These are phyloP conservation scores for Gymnoscopelus braueri DNA, from an alignment of 2,797 vertebrate genomes.

Conservation along the genomic window DNA sequence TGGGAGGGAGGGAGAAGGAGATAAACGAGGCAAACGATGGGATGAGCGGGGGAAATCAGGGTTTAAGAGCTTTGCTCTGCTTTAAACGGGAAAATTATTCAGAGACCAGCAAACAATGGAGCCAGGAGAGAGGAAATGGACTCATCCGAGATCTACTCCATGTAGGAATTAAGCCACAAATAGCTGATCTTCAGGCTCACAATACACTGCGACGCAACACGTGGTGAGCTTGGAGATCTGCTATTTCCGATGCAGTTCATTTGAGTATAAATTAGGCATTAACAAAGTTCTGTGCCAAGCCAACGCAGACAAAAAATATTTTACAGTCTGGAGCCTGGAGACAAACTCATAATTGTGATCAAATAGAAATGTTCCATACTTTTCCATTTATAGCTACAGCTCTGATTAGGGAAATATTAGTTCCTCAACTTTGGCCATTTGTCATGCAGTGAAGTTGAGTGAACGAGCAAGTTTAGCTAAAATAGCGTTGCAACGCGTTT, in stretches of 20 bases:
- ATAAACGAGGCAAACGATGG: neutral
- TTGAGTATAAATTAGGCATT: neutral
- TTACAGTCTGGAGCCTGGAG: conserved; percentile 52
- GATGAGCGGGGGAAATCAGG: conserved; percentile 68
- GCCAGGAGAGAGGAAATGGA: conserved; percentile 48
- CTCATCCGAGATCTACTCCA: conserved; percentile 58
- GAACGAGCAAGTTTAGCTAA: neutral
- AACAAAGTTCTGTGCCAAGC: conserved; percentile 56
- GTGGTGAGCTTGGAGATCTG: too few relatives aligned
- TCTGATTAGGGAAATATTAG: conserved; percentile 27
- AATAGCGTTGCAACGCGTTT: too few relatives aligned
- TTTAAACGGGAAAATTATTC: conserved; percentile 69
- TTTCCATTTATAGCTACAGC: conserved; percentile 46
- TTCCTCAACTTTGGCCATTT: conserved; percentile 27
- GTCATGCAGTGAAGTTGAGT: conserved; percentile 4
- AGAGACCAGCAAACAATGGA: conserved; percentile 64
- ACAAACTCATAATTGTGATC: conserved; percentile 56
- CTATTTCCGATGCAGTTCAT: too few relatives aligned
- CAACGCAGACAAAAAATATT: conserved; percentile 25
- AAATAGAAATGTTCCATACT: conserved; percentile 48
- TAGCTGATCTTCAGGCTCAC: too few relatives aligned
- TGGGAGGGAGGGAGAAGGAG: conserved; percentile 31
- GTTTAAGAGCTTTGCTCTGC: conserved; percentile 74
- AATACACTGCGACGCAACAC: too few relatives aligned
- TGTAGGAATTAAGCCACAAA: conserved; percentile 42